Percentiles rank a stretch among this genome's conserved stretches.
phyloP scores from a whole-genome alignment of 2,888 invertebrate species.

The Chaitophorus viminalis region DNA sequence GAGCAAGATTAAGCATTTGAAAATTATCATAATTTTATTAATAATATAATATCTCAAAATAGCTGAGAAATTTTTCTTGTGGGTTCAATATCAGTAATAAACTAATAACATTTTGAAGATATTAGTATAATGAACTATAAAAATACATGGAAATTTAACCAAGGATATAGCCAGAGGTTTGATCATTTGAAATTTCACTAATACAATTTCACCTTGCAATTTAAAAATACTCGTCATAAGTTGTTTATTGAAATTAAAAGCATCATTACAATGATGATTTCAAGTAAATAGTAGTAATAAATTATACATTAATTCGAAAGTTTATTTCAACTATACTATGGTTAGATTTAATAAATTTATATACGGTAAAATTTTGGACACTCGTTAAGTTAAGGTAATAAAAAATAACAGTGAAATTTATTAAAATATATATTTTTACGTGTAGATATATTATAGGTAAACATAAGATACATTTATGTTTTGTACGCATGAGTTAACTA shows the following conservation, averaged over 20 bases:
- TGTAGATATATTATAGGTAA: not conserved
- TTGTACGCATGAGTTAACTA: not conserved
- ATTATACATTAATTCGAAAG: slow-evolving; percentile 31
- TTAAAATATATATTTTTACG: not conserved
- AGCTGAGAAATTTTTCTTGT: not conserved
- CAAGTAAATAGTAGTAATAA: not conserved
- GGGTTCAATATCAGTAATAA: not conserved
- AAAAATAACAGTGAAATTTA: slow-evolving; percentile 30
- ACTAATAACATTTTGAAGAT: not conserved
- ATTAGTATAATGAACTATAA: not conserved
- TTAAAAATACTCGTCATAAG: not conserved
- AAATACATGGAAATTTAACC: not conserved
- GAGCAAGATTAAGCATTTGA: not conserved
- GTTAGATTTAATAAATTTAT: slow-evolving; percentile 25
- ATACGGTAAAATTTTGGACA: not conserved
- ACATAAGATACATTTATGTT: not conserved
- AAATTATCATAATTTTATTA: not conserved
- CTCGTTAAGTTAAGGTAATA: slow-evolving; percentile 11
- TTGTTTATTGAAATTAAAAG: not conserved
- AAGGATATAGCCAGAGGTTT: not conserved
- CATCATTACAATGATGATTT: not conserved
- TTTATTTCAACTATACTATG: not conserved
- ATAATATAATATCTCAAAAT: not conserved
- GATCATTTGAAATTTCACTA: not conserved
- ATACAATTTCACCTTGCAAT: not conserved